Evolutionary conservation across 2,888 invertebrate species (phyloP).

Genomic region (Syritta pipiens): DNA sequence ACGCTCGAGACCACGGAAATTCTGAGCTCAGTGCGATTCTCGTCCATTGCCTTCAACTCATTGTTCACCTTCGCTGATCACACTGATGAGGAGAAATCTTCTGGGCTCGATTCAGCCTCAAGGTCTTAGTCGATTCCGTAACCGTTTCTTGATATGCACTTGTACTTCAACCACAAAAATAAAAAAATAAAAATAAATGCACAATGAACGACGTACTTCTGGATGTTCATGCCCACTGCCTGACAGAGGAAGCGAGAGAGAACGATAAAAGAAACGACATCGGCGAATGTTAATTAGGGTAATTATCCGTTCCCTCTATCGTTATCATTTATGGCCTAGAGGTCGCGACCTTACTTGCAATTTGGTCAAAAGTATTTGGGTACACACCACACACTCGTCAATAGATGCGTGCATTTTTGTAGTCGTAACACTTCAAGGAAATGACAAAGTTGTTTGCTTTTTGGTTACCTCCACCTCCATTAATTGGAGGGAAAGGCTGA

Average conservation of each 20-base stretch:
- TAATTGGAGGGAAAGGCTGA: not conserved
- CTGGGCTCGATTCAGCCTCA: constrained; percentile 62
- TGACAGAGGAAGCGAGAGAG: constrained; percentile 14
- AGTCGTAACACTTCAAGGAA: constrained; percentile 39
- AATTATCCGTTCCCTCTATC: constrained; percentile 45
- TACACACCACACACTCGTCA: too few relatives aligned
- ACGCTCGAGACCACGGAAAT: constrained; percentile 52
- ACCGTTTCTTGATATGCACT: constrained; percentile 51
- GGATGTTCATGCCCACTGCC: constrained; percentile 4
- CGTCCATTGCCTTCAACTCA: constrained; percentile 65
- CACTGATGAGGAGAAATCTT: constrained; percentile 79
- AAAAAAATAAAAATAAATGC: constrained; percentile 10
- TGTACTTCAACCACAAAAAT: not conserved
- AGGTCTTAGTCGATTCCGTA: constrained; percentile 54
- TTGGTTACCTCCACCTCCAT: not conserved
- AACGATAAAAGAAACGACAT: constrained; percentile 29
- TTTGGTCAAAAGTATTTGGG: constrained; percentile 11
- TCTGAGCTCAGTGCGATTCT: constrained; percentile 25
- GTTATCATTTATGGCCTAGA: constrained; percentile 36
- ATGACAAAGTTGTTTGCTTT: not conserved
- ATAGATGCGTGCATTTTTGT: constrained; percentile 46
- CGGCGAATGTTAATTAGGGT: constrained; percentile 34
- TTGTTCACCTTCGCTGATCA: constrained; percentile 77
- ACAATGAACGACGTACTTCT: constrained; percentile 27
- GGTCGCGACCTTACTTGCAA: constrained; percentile 50